Conservation (phyloP, 2,113 vertebrate genomes). For the Drymodes brunneopygia region DNA sequence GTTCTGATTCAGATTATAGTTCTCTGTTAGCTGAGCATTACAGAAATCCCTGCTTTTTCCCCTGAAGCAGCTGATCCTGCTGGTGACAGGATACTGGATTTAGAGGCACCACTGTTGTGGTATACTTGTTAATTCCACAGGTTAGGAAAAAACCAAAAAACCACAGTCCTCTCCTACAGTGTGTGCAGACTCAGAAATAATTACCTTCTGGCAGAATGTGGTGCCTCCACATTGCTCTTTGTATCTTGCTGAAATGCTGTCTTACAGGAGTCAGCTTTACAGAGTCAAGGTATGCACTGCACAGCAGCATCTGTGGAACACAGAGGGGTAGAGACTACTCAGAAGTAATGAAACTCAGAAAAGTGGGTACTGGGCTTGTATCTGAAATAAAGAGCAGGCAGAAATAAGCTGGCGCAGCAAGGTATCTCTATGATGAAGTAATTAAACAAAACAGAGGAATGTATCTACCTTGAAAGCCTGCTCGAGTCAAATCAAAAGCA, state of each 20-base stretch:
- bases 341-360: not conserved
- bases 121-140: not conserved
- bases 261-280: not conserved
- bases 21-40: not conserved
- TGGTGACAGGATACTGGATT: not conserved
- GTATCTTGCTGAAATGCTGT: not conserved
- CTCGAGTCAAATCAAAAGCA: constrained; percentile 53
- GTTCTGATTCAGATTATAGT: not conserved
- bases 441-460: constrained; percentile 51
- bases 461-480: constrained; percentile 53
- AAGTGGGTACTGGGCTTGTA: not conserved
- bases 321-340: not conserved
- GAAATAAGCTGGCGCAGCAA: not conserved
- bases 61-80: not conserved
- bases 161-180: not conserved
- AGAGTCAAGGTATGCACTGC: not conserved
- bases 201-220: not conserved
- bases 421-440: constrained; percentile 2
- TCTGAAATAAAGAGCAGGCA: not conserved
- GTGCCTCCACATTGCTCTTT: not conserved
- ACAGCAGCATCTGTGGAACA: not conserved
- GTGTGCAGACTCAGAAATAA: not conserved
- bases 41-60: not conserved
- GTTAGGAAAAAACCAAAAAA: not conserved
- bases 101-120: not conserved